A percentile compares a stretch with the other conserved stretches of the same genome.
Evolutionary conservation across 2,113 vertebrate genomes (phyloP).

Genomic region (Spizaetus ornatus): DNA sequence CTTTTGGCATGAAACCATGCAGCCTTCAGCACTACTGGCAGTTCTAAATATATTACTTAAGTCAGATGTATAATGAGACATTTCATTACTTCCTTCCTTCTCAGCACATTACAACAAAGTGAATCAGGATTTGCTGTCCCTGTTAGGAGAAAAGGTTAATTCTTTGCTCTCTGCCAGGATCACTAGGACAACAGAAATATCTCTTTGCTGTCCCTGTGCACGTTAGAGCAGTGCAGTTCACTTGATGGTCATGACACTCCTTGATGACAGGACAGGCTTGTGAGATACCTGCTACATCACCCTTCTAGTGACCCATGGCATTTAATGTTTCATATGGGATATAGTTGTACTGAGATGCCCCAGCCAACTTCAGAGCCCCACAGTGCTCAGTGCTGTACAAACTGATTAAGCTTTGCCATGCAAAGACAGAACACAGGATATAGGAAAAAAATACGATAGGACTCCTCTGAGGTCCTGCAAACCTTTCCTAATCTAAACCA

Average conservation of each 20-base stretch:
- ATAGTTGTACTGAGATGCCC: not conserved
- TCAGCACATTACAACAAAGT: not conserved
- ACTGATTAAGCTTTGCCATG: not conserved
- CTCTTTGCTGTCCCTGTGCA: not conserved
- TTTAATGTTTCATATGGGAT: not conserved
- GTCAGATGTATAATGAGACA: not conserved
- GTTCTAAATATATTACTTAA: not conserved
- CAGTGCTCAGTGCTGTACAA: not conserved
- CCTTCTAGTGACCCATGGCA: not conserved
- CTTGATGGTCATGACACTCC: not conserved
- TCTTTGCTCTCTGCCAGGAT: not conserved
- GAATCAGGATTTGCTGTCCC: not conserved
- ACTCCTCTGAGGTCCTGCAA: not conserved
- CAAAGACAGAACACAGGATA: not conserved
- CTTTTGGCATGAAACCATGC: not conserved
- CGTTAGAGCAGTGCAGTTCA: not conserved
- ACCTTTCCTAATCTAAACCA: not conserved
- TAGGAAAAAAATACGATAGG: not conserved
- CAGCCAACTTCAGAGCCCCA: not conserved
- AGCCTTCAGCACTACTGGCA: not conserved
- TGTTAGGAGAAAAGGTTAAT: not conserved
- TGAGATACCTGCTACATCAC: not conserved
- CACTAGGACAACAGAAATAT: not conserved
- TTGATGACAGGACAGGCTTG: not conserved
- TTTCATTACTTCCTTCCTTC: conserved; percentile 58